A percentile compares a stretch with the other conserved stretches of the same genome.
Evolutionary conservation across 2,888 invertebrate species (phyloP).

Genomic region (Argynnis bischoffii): DNA sequence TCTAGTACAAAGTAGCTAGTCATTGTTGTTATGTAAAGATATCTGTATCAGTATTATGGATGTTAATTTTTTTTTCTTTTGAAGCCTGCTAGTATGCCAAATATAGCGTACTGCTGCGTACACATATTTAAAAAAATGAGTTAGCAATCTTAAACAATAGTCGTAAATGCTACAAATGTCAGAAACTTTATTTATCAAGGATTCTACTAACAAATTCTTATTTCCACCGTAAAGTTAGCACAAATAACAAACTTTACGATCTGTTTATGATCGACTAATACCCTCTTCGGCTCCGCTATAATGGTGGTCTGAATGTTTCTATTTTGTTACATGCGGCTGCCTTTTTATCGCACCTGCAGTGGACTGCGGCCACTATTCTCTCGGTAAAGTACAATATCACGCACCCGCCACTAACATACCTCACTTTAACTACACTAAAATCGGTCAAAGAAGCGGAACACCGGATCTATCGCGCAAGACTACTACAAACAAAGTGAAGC

Average conservation of each 20-base stretch:
- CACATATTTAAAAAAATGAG: background rate
- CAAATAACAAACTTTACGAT: constrained; percentile 17
- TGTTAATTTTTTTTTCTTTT: constrained; percentile 22
- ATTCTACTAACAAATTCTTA: constrained; percentile 21
- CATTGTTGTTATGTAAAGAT: constrained; percentile 52
- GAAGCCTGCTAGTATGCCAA: constrained; percentile 32
- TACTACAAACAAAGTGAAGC: constrained; percentile 64
- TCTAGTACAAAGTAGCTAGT: constrained; percentile 77
- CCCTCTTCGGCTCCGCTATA: constrained; percentile 18
- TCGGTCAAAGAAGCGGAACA: constrained; percentile 62
- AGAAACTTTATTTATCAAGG: constrained; percentile 4
- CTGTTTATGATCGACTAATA: constrained; percentile 23
- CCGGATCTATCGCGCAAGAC: constrained; percentile 62
- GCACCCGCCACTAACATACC: constrained; percentile 81
- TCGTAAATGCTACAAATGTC: constrained; percentile 3
- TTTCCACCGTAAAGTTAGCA: constrained; percentile 28
- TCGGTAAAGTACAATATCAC: constrained; percentile 88
- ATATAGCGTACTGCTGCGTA: constrained; percentile 23
- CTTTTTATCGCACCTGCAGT: constrained; percentile 83
- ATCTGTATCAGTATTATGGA: constrained; percentile 37
- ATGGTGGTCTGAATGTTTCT: constrained; percentile 69
- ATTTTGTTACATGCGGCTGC: constrained; percentile 84
- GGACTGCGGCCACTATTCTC: constrained; percentile 85
- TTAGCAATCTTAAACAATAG: background rate
- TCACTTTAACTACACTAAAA: constrained; percentile 72